A percentile compares a stretch with the other conserved stretches of the same genome.
phyloP scores from a whole-genome alignment of 2,888 invertebrate genomes.

The Pandemis heparana region DNA sequence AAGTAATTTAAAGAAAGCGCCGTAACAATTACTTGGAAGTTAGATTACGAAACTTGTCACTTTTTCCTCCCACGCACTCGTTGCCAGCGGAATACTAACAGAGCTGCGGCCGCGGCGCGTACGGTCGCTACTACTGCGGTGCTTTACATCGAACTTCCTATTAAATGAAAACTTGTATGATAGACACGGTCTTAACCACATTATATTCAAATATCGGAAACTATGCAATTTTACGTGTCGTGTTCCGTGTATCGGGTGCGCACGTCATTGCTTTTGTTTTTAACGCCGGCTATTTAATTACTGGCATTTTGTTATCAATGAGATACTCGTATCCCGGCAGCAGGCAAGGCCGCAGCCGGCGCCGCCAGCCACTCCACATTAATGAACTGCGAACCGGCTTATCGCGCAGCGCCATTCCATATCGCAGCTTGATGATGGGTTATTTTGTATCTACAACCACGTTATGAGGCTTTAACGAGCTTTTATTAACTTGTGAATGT shows the following conservation, averaged over 20 bases:
- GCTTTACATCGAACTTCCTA: too few relatives aligned
- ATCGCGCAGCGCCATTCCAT: background rate
- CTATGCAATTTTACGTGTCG: too few relatives aligned
- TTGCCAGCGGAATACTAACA: background rate
- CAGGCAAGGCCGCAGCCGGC: background rate
- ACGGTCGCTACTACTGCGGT: too few relatives aligned
- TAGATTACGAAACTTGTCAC: constrained; percentile 6
- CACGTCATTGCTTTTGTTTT: too few relatives aligned
- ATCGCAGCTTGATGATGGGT: background rate
- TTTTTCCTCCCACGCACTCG: background rate
- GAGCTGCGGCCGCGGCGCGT: background rate
- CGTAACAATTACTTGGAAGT: constrained; percentile 1
- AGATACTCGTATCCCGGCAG: background rate
- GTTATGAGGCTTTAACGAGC: background rate
- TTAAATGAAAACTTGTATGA: too few relatives aligned
- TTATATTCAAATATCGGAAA: too few relatives aligned
- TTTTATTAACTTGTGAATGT: too few relatives aligned
- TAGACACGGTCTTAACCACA: too few relatives aligned
- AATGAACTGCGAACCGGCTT: background rate
- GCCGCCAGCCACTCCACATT: background rate
- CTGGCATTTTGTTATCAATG: background rate
- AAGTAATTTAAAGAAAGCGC: constrained; percentile 2
- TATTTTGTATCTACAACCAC: background rate
- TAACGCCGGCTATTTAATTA: background rate
- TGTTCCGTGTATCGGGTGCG: too few relatives aligned